phyloP scores from a whole-genome alignment of 2,797 vertebrate genomes.

The Darevskia nairensis region DNA sequence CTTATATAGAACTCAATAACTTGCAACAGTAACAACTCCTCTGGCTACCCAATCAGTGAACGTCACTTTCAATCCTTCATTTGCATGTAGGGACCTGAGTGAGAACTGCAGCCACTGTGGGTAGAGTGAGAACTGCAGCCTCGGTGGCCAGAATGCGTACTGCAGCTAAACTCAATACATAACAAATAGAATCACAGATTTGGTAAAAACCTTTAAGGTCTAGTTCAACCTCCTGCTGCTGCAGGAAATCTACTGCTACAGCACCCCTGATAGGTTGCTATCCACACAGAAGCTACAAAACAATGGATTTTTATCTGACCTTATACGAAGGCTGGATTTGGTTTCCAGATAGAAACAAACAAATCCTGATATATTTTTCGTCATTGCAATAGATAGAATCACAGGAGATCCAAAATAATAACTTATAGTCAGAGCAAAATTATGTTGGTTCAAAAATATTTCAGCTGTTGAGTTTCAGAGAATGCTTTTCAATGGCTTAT shows the following conservation, averaged over 20 bases:
- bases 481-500: background rate
- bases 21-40: too few relatives aligned
- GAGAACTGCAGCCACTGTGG: too few relatives aligned
- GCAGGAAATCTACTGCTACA: background rate
- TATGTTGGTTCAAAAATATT: background rate
- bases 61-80: too few relatives aligned
- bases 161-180: too few relatives aligned
- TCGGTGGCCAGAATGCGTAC: too few relatives aligned
- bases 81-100: too few relatives aligned
- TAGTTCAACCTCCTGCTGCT: background rate
- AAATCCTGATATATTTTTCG: background rate
- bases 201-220: background rate
- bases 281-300: background rate
- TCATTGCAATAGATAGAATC: slow-evolving; percentile 14
- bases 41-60: too few relatives aligned
- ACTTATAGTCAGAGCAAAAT: background rate
- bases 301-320: background rate
- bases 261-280: background rate
- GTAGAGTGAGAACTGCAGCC: too few relatives aligned
- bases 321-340: slow-evolving; percentile 15
- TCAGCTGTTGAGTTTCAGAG: background rate
- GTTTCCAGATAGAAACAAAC: slow-evolving; percentile 34
- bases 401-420: background rate
- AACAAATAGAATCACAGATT: background rate
- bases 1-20: too few relatives aligned